phyloP scores from a whole-genome alignment of 2,888 invertebrate genomes.

The Melieria picta region DNA sequence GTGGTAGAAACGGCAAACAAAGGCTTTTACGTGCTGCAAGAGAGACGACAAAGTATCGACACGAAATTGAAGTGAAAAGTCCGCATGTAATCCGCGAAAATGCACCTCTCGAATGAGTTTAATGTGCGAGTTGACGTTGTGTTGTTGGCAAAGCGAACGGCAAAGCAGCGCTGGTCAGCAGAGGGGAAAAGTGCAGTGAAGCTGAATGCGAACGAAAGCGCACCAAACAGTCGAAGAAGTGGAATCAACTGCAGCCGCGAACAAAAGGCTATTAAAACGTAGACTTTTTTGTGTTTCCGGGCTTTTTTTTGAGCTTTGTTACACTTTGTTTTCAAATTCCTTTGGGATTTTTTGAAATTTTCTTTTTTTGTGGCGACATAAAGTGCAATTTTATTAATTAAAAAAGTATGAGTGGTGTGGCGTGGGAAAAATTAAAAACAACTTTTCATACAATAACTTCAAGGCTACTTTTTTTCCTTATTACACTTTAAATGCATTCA shows the following conservation, averaged over 20 bases:
- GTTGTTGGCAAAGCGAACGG: background rate
- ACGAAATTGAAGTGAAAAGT: constrained; percentile 29
- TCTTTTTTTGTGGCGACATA: constrained; percentile 7
- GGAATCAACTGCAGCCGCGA: constrained; percentile 1
- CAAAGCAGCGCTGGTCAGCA: background rate
- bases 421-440: background rate
- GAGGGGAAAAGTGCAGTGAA: background rate
- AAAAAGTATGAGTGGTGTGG: background rate
- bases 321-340: constrained; percentile 1
- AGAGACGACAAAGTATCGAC: constrained; percentile 14
- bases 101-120: background rate
- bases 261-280: constrained; percentile 2
- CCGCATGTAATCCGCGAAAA: constrained; percentile 25
- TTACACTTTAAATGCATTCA: background rate
- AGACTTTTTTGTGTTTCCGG: too few species aligned
- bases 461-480: background rate
- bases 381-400: constrained; percentile 22
- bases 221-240: background rate
- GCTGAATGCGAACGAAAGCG: background rate
- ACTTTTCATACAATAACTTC: background rate
- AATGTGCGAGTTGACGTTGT: background rate
- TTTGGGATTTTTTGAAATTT: constrained; percentile 6
- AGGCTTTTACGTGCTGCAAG: constrained; percentile 10
- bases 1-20: constrained; percentile 5
- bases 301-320: background rate